phyloP scores from a whole-genome alignment of 2,888 invertebrate species.

The Drosophila monieri region DNA sequence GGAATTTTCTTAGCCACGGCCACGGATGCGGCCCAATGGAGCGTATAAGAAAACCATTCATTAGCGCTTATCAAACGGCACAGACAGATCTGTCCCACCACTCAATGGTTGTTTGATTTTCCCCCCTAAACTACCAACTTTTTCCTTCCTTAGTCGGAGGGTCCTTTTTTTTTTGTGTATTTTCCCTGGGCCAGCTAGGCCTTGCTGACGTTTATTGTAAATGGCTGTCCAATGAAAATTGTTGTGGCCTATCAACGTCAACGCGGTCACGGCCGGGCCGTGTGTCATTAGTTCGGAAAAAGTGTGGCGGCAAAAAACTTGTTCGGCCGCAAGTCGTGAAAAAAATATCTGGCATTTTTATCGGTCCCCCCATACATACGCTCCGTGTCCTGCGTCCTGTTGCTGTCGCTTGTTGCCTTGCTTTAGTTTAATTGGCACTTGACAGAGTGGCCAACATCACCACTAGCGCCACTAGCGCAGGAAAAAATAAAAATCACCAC shows the following conservation, averaged over 20 bases:
- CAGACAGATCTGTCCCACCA: constrained; percentile 46
- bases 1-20: constrained; percentile 57
- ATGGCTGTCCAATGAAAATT: constrained; percentile 80
- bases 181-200: constrained; percentile 43
- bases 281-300: constrained; percentile 68
- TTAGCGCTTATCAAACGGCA: constrained; percentile 75
- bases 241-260: constrained; percentile 80
- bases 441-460: constrained; percentile 62
- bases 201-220: constrained; percentile 78
- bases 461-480: neutral
- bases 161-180: constrained; percentile 1
- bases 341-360: constrained; percentile 71
- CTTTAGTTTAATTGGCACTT: constrained; percentile 77
- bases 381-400: constrained; percentile 29
- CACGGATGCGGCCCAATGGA: constrained; percentile 58
- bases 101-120: constrained; percentile 74
- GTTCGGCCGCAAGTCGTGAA: constrained; percentile 46
- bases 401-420: constrained; percentile 59
- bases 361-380: constrained; percentile 43
- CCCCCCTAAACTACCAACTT: constrained; percentile 63
- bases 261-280: constrained; percentile 56
- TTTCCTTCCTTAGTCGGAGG: neutral
- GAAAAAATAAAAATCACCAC: constrained; percentile 1
- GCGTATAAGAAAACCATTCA: constrained; percentile 79
- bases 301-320: constrained; percentile 41